Conservation (phyloP, 2,113 vertebrate species). For the Pluvialis apricaria region DNA sequence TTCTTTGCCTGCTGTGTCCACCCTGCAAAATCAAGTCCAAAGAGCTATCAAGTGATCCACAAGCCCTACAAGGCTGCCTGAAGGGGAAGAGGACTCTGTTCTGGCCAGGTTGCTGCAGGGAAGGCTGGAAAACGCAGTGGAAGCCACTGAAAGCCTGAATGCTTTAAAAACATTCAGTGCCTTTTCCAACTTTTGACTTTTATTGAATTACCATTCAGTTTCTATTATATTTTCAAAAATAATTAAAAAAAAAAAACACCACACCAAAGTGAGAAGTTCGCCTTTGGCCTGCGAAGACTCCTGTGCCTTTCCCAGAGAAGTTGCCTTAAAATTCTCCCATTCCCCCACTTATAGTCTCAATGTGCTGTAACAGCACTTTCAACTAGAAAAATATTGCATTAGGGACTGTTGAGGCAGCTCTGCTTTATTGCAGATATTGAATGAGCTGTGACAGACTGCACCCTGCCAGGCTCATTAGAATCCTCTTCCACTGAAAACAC, state of each 20-base stretch:
- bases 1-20: background rate
- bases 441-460: background rate
- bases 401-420: conserved; percentile 2
- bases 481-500: background rate
- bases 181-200: background rate
- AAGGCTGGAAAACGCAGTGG: background rate
- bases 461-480: background rate
- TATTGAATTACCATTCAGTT: background rate
- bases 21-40: background rate
- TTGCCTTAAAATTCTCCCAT: background rate
- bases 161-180: background rate
- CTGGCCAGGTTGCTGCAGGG: background rate
- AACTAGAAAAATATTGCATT: background rate
- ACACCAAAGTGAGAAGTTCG: background rate
- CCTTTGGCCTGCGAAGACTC: background rate
- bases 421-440: background rate
- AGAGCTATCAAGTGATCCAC: background rate
- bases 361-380: conserved; percentile 1
- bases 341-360: background rate
- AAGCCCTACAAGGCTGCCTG: background rate
- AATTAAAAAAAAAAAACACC: background rate
- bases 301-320: background rate
- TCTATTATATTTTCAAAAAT: background rate
- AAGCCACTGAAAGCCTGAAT: background rate
- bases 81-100: background rate